A percentile compares a stretch with the other conserved stretches of the same genome.
Evolutionary conservation across 2,797 vertebrate genomes (phyloP).

Genomic region (Myotis planiceps): DNA sequence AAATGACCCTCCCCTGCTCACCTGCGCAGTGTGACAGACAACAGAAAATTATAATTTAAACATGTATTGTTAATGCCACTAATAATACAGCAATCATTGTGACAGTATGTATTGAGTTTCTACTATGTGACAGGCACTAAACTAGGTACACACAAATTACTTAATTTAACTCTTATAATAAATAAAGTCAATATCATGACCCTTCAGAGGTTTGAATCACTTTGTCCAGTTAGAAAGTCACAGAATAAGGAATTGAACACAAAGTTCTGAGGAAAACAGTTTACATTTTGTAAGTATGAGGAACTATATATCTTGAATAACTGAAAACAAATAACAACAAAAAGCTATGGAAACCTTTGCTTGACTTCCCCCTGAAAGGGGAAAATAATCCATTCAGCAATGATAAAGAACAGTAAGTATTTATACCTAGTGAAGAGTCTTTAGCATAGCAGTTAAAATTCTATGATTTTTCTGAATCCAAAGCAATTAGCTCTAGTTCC

Average conservation of each 20-base stretch:
- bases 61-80: not conserved
- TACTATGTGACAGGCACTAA: not conserved
- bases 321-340: not conserved
- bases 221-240: not conserved
- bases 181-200: not conserved
- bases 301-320: not conserved
- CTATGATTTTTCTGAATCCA: slow-evolving; percentile 12
- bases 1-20: not conserved
- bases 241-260: not conserved
- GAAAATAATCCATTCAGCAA: not conserved
- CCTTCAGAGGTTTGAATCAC: not conserved
- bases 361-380: not conserved
- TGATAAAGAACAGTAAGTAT: not conserved
- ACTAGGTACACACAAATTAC: not conserved
- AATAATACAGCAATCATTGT: not conserved
- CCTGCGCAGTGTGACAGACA: not conserved
- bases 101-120: not conserved
- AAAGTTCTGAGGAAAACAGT: not conserved
- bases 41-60: not conserved
- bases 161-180: not conserved
- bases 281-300: not conserved
- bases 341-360: not conserved
- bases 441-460: not conserved
- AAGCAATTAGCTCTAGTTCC: not conserved
- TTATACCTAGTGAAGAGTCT: not conserved